A percentile compares a stretch with the other conserved stretches of the same genome.
Evolutionary conservation across 92 coral and sea anemone genomes (phyloP).

Genomic region (Siderastrea radians): DNA sequence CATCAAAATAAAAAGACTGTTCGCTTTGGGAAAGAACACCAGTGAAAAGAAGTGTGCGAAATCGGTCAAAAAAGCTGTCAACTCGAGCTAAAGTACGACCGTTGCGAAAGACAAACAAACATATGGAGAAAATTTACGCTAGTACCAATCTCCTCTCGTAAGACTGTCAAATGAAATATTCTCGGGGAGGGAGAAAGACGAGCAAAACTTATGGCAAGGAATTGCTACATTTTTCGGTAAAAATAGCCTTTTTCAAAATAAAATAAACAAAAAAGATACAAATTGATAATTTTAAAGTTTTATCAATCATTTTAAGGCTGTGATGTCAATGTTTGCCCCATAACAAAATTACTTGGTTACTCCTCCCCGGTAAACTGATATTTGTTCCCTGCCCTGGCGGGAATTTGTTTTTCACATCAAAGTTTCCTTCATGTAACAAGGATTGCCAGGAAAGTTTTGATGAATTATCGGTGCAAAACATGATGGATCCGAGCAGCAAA

Average conservation of each 20-base stretch:
- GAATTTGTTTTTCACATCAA: conserved; percentile 14
- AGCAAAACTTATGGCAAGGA: not conserved
- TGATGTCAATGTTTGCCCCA: no score
- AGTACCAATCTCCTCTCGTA: conserved; percentile 14
- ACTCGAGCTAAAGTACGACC: not conserved
- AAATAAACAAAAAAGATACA: not conserved
- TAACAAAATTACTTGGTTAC: not conserved
- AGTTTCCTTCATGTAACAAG: not conserved
- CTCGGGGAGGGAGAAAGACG: not conserved
- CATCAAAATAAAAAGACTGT: not conserved
- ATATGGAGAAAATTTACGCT: not conserved
- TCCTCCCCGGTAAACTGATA: conserved; percentile 2
- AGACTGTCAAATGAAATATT: not conserved
- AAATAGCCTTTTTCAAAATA: not conserved
- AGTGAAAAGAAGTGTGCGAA: not conserved
- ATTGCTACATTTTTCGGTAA: no score
- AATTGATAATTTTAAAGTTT: no score
- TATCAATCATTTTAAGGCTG: not conserved
- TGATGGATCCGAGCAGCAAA: conserved; percentile 54
- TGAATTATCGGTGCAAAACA: no score
- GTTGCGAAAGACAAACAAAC: conserved; percentile 42
- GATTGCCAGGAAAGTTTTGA: not conserved
- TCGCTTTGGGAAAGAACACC: not conserved
- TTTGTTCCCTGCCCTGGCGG: conserved; percentile 56
- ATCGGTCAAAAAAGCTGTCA: not conserved